Base-by-base conservation (phyloP, 1,140 invertebrate species). In the Magallana angulata region DNA sequence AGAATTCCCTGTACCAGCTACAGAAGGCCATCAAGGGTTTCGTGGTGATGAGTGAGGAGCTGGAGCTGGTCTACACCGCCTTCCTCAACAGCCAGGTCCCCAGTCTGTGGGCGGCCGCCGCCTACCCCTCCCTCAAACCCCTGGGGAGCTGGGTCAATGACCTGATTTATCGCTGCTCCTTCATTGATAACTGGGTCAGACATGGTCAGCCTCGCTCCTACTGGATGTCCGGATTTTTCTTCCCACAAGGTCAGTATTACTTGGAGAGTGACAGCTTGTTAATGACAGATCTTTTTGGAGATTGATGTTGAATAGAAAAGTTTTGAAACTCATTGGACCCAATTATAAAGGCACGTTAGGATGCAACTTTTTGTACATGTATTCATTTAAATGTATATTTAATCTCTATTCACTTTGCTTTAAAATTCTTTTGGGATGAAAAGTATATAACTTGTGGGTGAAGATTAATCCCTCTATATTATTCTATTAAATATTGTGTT, bases 211-310 rank as follows among this genome's bases (percentile, higher is more conserved):
- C 97, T 12, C 95, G 96, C 59, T 98, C 97, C 7, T 98, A 97
- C 92, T 98, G 98, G 98, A 94, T 98, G 57, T 97, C 97, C 62
- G 98, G 98, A 18, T 97, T 98, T 91, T 98, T 97, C 94, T 98
- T 98, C 93, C 97, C 98, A 0, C 98, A 98, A 96, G 97, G 95
- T 95, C 18, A 30, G 48, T 57, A n/a, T 48, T 48, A 48, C 36
- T 48, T 3, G 36, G 2, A 48, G 36, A 48, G 36, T 48, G 36
- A 48, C 36, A 48, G 36, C 36, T 48, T 48, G 36, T 48, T 48
- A 48, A 48, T 48, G 36, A 48, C 36, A 48, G 36, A 48, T 48
- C 5, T 48, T 48, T 48, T 48, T 48, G 36, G 5, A 24, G 24
- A 24, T 24, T 24, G 36, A 48, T 48, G 1, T 48, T 2, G 0